Evolutionary conservation across 2,797 vertebrate genomes (phyloP).

Genomic region (Rhabdomys pumilio): DNA sequence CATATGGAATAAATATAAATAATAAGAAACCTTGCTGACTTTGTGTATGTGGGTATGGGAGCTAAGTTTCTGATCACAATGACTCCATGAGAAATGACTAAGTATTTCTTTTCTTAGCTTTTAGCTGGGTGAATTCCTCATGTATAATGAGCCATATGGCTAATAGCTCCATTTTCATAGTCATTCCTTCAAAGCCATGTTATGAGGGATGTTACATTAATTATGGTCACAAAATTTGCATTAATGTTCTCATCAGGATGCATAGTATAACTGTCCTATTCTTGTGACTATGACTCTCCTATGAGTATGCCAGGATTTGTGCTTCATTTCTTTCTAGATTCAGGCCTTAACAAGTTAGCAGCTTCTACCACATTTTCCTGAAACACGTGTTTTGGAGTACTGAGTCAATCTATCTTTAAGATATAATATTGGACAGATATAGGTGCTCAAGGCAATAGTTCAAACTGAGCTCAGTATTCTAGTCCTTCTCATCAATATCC

Average conservation of each 20-base stretch:
- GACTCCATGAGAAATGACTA: neutral
- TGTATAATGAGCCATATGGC: neutral
- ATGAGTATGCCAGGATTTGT: neutral
- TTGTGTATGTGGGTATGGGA: neutral
- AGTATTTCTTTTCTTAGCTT: neutral
- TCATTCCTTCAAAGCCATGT: neutral
- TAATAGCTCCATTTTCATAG: neutral
- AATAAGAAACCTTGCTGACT: neutral
- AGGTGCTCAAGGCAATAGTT: neutral
- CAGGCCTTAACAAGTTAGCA: neutral
- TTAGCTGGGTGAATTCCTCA: neutral
- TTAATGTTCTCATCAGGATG: neutral
- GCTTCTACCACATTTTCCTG: neutral
- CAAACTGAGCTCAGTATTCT: neutral
- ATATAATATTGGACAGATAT: neutral
- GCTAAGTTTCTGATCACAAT: neutral
- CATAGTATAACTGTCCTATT: neutral
- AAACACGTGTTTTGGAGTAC: neutral
- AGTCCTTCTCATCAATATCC: neutral
- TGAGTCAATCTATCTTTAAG: neutral
- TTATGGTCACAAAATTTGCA: neutral
- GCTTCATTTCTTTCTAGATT: neutral
- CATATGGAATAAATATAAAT: neutral
- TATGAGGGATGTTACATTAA: neutral
- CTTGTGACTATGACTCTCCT: neutral